Conservation (phyloP, 2,113 vertebrate species). For the Cyprinus carpio region DNA sequence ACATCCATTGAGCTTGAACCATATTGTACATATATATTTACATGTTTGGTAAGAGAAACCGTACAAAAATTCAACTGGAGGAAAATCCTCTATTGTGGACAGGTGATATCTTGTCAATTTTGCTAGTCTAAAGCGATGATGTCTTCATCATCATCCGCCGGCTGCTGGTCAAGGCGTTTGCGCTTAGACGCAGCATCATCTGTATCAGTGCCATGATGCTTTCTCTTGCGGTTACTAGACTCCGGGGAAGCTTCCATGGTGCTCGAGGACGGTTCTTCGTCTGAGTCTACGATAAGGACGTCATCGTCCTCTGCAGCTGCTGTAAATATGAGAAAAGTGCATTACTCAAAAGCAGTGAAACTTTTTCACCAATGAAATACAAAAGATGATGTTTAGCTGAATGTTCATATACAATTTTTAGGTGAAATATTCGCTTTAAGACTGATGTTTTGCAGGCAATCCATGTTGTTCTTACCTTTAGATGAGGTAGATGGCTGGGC, state of each 20-base stretch:
- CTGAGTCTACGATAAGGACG: constrained; percentile 88
- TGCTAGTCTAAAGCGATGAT: constrained; percentile 86
- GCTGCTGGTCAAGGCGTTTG: constrained; percentile 68
- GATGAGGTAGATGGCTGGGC: constrained; percentile 95
- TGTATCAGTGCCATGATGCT: constrained; percentile 78
- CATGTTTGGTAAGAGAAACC: constrained; percentile 63
- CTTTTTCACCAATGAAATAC: too few species aligned
- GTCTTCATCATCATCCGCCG: constrained; percentile 74
- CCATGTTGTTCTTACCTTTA: constrained; percentile 77
- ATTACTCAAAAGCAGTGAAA: too few species aligned
- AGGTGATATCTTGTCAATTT: neutral
- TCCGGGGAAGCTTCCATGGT: constrained; percentile 65
- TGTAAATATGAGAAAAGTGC: constrained; percentile 53
- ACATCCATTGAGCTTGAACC: constrained; percentile 55
- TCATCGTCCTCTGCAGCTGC: constrained; percentile 86
- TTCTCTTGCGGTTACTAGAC: constrained; percentile 81
- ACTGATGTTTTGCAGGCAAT: neutral
- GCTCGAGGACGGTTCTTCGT: constrained; percentile 82
- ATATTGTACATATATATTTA: constrained; percentile 74
- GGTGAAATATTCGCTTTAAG: neutral
- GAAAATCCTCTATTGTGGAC: constrained; percentile 40
- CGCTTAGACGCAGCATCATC: constrained; percentile 75
- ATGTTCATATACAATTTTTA: neutral
- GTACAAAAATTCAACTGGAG: constrained; percentile 62
- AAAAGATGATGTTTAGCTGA: neutral